Conservation (phyloP, 2,113 vertebrate genomes). For the Megalops atlanticus region DNA sequence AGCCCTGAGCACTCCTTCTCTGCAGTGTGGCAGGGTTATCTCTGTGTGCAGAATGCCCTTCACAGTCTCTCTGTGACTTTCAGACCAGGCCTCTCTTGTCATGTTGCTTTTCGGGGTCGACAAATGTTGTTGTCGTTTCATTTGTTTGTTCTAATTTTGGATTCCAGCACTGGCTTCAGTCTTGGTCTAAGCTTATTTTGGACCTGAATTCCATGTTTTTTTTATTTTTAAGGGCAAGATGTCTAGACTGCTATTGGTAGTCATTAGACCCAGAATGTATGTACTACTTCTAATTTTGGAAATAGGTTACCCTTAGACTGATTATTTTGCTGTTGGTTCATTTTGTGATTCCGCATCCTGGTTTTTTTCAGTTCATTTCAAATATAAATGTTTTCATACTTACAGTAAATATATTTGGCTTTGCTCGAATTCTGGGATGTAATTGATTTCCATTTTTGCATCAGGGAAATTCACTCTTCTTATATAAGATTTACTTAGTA, state of each 20-base stretch:
- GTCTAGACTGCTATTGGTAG: neutral
- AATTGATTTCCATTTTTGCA: too few relatives aligned
- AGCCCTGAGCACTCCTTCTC: too few relatives aligned
- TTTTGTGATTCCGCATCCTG: neutral
- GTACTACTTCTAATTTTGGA: neutral
- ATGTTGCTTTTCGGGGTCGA: too few relatives aligned
- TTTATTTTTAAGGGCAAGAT: neutral
- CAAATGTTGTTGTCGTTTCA: neutral
- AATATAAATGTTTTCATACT: neutral
- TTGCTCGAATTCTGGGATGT: too few relatives aligned
- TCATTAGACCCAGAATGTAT: neutral
- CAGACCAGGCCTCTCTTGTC: neutral
- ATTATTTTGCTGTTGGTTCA: neutral
- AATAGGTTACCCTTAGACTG: too few relatives aligned
- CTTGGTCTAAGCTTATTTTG: too few relatives aligned
- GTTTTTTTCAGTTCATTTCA: neutral
- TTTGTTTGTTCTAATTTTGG: neutral
- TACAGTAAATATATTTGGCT: too few relatives aligned
- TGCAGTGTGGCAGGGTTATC: too few relatives aligned
- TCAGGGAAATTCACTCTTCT: too few relatives aligned
- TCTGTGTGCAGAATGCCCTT: too few relatives aligned
- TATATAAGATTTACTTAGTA: too few relatives aligned
- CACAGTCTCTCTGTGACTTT: neutral
- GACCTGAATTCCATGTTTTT: neutral
- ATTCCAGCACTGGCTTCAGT: neutral